Base-by-base conservation (phyloP, 2,888 invertebrate genomes). In the Aporophyla nigra region DNA sequence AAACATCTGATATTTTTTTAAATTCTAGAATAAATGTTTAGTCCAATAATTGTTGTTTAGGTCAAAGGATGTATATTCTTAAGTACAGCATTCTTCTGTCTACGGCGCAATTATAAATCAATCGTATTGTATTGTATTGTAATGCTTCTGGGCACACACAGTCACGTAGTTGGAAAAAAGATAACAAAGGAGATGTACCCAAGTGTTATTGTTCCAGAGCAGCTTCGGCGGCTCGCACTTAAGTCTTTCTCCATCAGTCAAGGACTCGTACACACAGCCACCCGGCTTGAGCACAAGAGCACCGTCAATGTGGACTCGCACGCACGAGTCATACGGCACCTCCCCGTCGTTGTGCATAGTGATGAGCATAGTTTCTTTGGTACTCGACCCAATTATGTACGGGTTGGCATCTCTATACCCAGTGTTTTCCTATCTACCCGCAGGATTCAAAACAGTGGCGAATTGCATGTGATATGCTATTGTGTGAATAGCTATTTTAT, bases 311-410 rank as follows among this genome's bases (percentile, higher is more conserved):
- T 9, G 53, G 9, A 53, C 53, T 19, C 53, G 53, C 53, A 53
- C 53, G 53, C 53, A 53, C 53, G 53, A 53, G 53, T 53, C 53
- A 53, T 53, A 53, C 53, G 53, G 21, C 53, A 53, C 53, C 53
- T 53, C 93, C 0, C 93, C 93, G 0, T 69, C 62, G 78, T 95
- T 95, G 0, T 1, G 10, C 0, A 95, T 78, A 0, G 10, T 21
- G 1, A 94, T 58, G 0, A 27, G 54, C 0, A 93, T 68, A 0
- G 19, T 68, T 49, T 93, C 91, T 0, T n/a, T 74, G 0, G 82
- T 71, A 3, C 89, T 86, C 0, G 94, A 92, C 0, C 95, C 95
- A 14, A 93, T 89, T 33, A 87, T 46, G 76, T 94, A 93, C 66
- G 72, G 71, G 7, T 43, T 0, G 4, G 21, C 5, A 4, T 16